Evolutionary conservation across 2,797 vertebrate genomes (phyloP).

Genomic region (Muscicapa striata): DNA sequence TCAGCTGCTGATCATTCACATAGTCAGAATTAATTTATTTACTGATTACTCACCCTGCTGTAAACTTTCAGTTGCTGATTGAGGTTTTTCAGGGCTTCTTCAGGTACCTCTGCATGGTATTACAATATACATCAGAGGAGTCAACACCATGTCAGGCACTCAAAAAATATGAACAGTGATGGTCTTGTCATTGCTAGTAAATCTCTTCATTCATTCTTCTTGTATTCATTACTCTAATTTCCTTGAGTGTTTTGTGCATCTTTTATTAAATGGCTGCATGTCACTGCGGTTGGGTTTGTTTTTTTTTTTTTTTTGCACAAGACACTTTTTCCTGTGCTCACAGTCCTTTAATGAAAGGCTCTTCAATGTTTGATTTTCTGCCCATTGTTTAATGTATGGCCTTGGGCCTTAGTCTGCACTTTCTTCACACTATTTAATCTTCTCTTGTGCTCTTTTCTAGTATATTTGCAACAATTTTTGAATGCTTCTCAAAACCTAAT

Average conservation of each 20-base stretch:
- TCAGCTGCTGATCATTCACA: not conserved
- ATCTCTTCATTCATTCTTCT: not conserved
- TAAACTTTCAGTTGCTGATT: not conserved
- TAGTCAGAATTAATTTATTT: conserved; percentile 24
- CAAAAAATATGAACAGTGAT: not conserved
- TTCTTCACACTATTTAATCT: not conserved
- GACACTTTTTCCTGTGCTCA: not conserved
- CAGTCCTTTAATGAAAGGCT: not conserved
- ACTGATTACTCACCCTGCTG: not conserved
- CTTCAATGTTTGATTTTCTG: not conserved
- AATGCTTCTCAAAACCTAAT: not conserved
- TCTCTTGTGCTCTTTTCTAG: not conserved
- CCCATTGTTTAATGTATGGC: not conserved
- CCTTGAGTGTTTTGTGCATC: not conserved
- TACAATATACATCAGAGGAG: not conserved
- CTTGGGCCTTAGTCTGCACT: not conserved
- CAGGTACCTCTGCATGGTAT: not conserved
- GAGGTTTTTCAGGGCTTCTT: not conserved
- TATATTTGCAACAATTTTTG: not conserved
- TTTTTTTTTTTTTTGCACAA: accelerated
- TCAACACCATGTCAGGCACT: not conserved
- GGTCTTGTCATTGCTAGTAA: not conserved
- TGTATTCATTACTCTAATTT: not conserved
- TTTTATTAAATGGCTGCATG: not conserved
- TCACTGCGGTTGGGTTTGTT: not conserved